Evolutionary conservation across 2,113 vertebrate species (phyloP).

Genomic region (Saccopteryx bilineata): DNA sequence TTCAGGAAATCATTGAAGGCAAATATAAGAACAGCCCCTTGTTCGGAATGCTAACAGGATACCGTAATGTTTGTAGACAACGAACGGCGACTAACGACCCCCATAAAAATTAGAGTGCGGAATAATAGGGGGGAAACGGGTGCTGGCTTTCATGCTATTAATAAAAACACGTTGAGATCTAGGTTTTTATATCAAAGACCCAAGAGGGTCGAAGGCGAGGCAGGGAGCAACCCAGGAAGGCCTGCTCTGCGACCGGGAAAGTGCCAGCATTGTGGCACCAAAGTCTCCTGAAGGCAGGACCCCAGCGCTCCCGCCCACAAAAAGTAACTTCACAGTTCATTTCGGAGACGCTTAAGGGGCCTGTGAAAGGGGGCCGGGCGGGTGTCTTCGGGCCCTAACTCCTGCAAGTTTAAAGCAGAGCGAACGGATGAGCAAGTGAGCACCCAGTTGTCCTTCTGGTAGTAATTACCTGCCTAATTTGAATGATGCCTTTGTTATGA

Average conservation of each 20-base stretch:
- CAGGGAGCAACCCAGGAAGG: neutral
- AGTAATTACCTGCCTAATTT: constrained; percentile 90
- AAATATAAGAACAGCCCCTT: constrained; percentile 92
- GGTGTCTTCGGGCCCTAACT: neutral
- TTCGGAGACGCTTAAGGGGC: constrained; percentile 33
- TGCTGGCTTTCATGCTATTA: neutral
- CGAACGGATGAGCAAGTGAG: constrained; percentile 35
- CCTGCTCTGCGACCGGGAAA: neutral
- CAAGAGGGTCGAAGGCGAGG: neutral
- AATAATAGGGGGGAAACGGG: neutral
- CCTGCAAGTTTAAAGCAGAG: neutral
- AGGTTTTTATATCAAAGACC: neutral
- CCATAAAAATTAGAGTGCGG: neutral
- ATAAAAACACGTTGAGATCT: neutral
- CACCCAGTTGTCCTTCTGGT: constrained; percentile 84
- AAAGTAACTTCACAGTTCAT: constrained; percentile 66
- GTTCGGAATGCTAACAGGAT: constrained; percentile 92
- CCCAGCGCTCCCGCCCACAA: constrained; percentile 61
- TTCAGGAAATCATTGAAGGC: constrained; percentile 90
- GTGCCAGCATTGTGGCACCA: neutral
- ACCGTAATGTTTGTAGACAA: constrained; percentile 88
- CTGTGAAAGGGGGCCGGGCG: neutral
- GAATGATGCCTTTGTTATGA: constrained; percentile 88
- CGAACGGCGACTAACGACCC: constrained; percentile 60
- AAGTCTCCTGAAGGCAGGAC: neutral